A percentile compares a stretch with the other conserved stretches of the same genome.
Evolutionary conservation across 2,797 vertebrate genomes (phyloP).

Genomic region (Hippopotamyrus pictus): DNA sequence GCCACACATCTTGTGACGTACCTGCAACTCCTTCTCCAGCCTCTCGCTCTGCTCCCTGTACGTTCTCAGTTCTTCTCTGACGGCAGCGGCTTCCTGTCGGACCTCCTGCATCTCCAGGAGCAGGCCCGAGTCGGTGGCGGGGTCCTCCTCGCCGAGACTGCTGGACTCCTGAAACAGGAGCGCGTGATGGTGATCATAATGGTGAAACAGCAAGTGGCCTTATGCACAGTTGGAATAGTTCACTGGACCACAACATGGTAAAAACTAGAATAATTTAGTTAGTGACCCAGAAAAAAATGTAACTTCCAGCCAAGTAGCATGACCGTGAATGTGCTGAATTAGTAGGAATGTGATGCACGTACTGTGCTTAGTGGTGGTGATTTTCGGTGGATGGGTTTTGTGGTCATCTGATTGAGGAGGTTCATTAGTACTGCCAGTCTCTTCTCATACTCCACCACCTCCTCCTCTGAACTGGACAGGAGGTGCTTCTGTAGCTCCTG

Average conservation of each 20-base stretch:
- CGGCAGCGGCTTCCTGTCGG: conserved; percentile 57
- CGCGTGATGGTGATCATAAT: neutral
- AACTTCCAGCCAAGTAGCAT: neutral
- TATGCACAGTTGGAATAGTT: neutral
- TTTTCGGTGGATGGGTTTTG: conserved; percentile 16
- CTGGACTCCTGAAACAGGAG: conserved; percentile 14
- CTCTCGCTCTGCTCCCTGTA: conserved; percentile 65
- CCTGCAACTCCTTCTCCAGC: conserved; percentile 65
- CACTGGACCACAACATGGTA: neutral
- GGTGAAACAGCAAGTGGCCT: neutral
- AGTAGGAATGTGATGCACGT: neutral
- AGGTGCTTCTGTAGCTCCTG: conserved; percentile 76
- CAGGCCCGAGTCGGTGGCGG: conserved; percentile 29
- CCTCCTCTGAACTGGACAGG: conserved; percentile 67
- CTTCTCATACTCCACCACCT: conserved; percentile 71
- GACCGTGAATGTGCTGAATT: neutral
- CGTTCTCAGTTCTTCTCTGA: conserved; percentile 68
- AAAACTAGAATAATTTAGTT: neutral
- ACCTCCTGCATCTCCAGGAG: conserved; percentile 55
- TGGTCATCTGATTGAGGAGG: conserved; percentile 60
- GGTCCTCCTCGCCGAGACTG: conserved; percentile 34
- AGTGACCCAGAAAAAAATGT: neutral
- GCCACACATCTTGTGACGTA: conserved; percentile 23
- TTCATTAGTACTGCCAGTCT: conserved; percentile 67
- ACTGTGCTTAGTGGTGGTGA: neutral